Evolutionary conservation across 2,797 vertebrate genomes (phyloP).

Genomic region (Sebastiscus tertius): DNA sequence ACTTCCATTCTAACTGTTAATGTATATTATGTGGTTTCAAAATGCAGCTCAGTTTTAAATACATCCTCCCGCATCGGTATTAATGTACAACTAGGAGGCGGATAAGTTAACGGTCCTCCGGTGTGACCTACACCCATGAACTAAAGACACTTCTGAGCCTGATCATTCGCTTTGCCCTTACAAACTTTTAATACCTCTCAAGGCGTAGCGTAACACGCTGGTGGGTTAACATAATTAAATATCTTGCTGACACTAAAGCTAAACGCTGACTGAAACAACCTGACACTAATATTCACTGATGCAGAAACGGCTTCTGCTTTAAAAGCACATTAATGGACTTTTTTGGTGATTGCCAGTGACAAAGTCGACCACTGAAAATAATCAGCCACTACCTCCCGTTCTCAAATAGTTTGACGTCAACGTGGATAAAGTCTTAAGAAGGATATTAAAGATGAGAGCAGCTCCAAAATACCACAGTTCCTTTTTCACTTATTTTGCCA

Average conservation of each 20-base stretch:
- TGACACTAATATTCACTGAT: conserved; percentile 22
- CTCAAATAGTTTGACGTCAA: conserved; percentile 11
- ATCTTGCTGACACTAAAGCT: conserved; percentile 40
- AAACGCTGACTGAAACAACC: conserved; percentile 28
- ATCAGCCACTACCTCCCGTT: neutral
- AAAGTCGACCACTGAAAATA: conserved; percentile 9
- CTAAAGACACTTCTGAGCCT: conserved; percentile 20
- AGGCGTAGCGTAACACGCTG: conserved; percentile 8
- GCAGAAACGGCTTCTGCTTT: conserved; percentile 35
- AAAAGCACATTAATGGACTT: conserved; percentile 4
- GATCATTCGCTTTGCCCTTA: conserved; percentile 22
- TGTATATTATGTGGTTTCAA: neutral
- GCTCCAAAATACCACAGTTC: neutral
- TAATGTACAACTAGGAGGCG: neutral
- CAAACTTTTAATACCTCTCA: conserved; percentile 39
- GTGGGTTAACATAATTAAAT: conserved; percentile 55
- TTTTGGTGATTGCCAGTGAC: conserved; percentile 4
- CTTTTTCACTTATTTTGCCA: neutral
- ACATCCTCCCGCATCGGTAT: neutral
- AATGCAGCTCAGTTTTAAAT: conserved; percentile 10
- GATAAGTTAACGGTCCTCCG: conserved; percentile 20
- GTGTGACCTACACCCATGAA: conserved; percentile 37
- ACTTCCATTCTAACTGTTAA: neutral
- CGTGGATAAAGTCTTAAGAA: neutral
- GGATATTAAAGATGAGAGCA: neutral